phyloP scores from a whole-genome alignment of 2,797 vertebrate genomes.

The Fistularia tabacaria region DNA sequence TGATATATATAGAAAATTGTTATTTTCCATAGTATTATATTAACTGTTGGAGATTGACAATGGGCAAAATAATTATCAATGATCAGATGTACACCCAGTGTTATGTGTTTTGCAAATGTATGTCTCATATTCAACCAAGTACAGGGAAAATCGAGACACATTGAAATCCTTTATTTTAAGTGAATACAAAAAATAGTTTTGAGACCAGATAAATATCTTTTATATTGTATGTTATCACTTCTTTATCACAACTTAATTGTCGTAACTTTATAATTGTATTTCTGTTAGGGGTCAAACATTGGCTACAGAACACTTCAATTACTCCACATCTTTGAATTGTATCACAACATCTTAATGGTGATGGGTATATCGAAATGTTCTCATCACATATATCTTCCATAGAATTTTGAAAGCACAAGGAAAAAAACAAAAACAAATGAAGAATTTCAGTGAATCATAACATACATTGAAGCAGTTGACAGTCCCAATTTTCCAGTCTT shows the following conservation, averaged over 20 bases:
- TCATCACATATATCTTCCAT: conserved; percentile 47
- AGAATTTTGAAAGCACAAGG: conserved; percentile 42
- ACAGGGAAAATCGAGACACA: conserved; percentile 5
- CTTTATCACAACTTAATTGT: conserved; percentile 12
- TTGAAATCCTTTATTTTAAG: conserved; percentile 73
- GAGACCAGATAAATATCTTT: conserved; percentile 72
- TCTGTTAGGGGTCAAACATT: conserved; percentile 31
- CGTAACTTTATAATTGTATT: conserved; percentile 43
- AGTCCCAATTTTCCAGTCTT: conserved; percentile 25
- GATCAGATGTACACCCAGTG: background rate
- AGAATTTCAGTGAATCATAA: conserved; percentile 43
- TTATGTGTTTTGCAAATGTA: too few relatives aligned
- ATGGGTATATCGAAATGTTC: conserved; percentile 49
- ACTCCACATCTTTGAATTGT: conserved; percentile 54
- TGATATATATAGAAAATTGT: too few relatives aligned
- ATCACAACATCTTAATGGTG: conserved; percentile 53
- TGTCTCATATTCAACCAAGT: background rate
- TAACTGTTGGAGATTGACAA: too few relatives aligned
- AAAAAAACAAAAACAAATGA: conserved; percentile 31
- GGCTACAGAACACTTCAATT: conserved; percentile 46
- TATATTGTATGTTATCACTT: conserved; percentile 47
- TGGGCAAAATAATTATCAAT: too few relatives aligned
- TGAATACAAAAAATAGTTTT: conserved; percentile 75
- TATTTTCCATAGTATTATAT: too few relatives aligned
- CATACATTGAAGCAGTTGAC: conserved; percentile 44